Base-by-base conservation (phyloP, 1,140 invertebrate species). In the Drosophila nigromelanica region DNA sequence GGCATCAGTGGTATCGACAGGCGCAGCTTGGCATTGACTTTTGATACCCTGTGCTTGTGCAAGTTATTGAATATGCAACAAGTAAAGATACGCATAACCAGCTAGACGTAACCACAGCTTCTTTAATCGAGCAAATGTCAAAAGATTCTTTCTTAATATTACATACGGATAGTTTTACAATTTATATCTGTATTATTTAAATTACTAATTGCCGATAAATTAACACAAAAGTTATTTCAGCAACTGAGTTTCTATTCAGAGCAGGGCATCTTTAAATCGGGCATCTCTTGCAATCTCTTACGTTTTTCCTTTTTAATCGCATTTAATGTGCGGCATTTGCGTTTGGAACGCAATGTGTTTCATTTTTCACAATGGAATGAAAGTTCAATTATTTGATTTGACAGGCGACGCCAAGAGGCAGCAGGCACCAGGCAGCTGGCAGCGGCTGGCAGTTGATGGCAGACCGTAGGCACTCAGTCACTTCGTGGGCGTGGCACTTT, bases 371-470 rank as follows among this genome's bases (percentile, higher is more conserved):
- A 86, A 87, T 86, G 82, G 74, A 81, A 78, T 78, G 82, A 87
- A 86, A 87, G 82, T 87, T 86, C 78, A 86, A 86, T 86, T 86
- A 87, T 86, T 86, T 86, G 81, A 86, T 86, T 86, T 86, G 81
- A 86, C 81, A 87, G 82, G 48, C 78, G 51, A 48, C 54, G 78
- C 54, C 70, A 71, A 63, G 47, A 72, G 61, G 47, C 39, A 33
- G 59, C 39, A 42, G 78, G 15, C 60, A 64, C 63, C 55, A 70
- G 47, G 39, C 48, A 14, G 55, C 45, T 47, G 68, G 14, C 54
- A 39, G 14, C 50, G 42, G 30, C 5, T 7, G 33, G 14, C 54
- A 39, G 35, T 27, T 47, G 61, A 14, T 50, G 47, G 30, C 5
- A 10, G 33, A 14, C 47, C 21, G 35, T 39, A 37, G n/a, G n/a